A percentile compares a stretch with the other conserved stretches of the same genome.
Evolutionary conservation across 2,888 invertebrate genomes (phyloP).

Genomic region (Noctuana brunneofusca): DNA sequence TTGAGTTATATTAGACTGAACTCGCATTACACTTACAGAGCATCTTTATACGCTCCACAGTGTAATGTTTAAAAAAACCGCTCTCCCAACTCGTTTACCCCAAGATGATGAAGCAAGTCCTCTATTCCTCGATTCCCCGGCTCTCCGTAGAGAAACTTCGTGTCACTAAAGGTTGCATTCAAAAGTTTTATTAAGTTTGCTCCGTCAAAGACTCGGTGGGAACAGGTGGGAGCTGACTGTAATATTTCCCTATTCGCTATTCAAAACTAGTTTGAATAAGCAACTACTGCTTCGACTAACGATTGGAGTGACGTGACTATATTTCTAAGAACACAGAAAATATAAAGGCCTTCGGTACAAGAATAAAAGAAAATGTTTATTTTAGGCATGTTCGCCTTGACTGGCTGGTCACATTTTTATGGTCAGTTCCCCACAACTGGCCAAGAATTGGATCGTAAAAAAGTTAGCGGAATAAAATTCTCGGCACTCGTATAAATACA

Average conservation of each 20-base stretch:
- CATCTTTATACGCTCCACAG: too few species aligned
- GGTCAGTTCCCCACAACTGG: too few species aligned
- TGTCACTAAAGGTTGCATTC: slow-evolving; percentile 55
- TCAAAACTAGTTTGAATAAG: slow-evolving; percentile 53
- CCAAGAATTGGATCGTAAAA: too few species aligned
- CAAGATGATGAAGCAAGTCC: neutral
- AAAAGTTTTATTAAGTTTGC: slow-evolving; percentile 68
- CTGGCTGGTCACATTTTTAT: neutral
- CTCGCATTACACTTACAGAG: too few species aligned
- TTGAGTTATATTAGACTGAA: too few species aligned
- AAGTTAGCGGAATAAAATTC: too few species aligned
- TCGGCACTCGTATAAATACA: too few species aligned
- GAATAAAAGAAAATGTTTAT: neutral
- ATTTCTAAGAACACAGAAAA: slow-evolving; percentile 9
- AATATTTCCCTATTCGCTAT: slow-evolving; percentile 48
- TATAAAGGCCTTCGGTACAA: neutral
- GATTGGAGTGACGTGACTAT: slow-evolving; percentile 34
- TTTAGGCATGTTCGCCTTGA: neutral
- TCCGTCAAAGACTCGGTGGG: slow-evolving; percentile 45
- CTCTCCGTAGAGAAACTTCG: slow-evolving; percentile 43
- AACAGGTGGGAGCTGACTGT: slow-evolving; percentile 39
- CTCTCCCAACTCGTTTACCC: neutral
- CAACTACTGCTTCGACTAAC: slow-evolving; percentile 36
- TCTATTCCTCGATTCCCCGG: slow-evolving; percentile 39
- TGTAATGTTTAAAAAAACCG: too few species aligned